Conservation (phyloP, 2,113 vertebrate species). For the Rhagologus leucostigma region DNA sequence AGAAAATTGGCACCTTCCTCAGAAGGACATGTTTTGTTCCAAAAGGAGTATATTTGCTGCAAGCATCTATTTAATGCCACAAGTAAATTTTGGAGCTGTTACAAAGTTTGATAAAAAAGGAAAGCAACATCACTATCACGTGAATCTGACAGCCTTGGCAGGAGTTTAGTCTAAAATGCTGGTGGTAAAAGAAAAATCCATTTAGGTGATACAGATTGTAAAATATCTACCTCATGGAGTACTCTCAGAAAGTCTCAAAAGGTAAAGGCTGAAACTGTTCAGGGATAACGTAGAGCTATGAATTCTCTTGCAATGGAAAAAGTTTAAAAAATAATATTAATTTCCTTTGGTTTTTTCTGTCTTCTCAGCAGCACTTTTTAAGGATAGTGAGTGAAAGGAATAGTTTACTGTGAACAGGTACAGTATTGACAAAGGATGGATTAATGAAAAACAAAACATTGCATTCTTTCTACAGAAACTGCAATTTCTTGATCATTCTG, state of each 20-base stretch:
- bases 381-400: background rate
- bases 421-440: background rate
- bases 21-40: background rate
- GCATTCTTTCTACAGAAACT: background rate
- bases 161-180: background rate
- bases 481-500: background rate
- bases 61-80: background rate
- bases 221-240: background rate
- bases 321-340: fast-evolving
- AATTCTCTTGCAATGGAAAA: background rate
- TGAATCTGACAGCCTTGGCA: background rate
- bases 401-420: background rate
- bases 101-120: background rate
- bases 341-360: background rate
- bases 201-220: background rate
- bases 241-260: background rate
- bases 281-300: background rate
- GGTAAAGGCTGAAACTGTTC: background rate
- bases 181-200: background rate
- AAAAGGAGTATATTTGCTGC: background rate
- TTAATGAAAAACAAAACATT: background rate
- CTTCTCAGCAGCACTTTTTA: background rate
- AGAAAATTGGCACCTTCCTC: background rate
- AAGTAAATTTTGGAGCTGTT: background rate
- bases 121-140: background rate